These are phyloP conservation scores for Onthophagus sagittarius DNA, from an alignment of 2,888 invertebrate species.

Conservation along the genomic window DNA sequence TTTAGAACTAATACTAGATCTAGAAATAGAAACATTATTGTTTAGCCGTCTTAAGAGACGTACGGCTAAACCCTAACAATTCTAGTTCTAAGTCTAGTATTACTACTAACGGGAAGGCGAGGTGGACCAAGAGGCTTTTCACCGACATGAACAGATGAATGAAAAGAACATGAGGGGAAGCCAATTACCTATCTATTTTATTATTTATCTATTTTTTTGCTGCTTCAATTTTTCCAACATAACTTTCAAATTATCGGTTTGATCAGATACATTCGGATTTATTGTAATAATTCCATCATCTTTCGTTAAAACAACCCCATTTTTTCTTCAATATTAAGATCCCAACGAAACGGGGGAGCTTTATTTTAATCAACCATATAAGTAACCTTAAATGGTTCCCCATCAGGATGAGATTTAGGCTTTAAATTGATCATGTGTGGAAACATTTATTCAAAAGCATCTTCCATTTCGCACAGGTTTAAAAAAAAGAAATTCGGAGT, in stretches of 20 bases:
- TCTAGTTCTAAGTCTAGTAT: too few relatives aligned
- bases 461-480: slow-evolving; percentile 52
- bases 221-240: slow-evolving; percentile 42
- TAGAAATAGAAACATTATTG: too few relatives aligned
- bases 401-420: slow-evolving; percentile 29
- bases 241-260: slow-evolving; percentile 37
- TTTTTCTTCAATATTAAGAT: slow-evolving; percentile 18
- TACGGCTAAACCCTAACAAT: too few relatives aligned
- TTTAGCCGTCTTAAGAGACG: too few relatives aligned
- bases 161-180: too few relatives aligned
- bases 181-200: too few relatives aligned
- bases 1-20: too few relatives aligned
- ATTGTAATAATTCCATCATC: slow-evolving; percentile 20
- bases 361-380: slow-evolving; percentile 21
- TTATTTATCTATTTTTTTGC: too few relatives aligned
- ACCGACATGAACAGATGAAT: too few relatives aligned
- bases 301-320: slow-evolving; percentile 19
- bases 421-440: slow-evolving; percentile 41
- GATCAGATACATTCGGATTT: slow-evolving; percentile 21
- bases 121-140: too few relatives aligned
- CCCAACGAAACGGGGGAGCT: slow-evolving; percentile 28
- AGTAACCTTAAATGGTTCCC: slow-evolving; percentile 25
- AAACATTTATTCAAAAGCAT: slow-evolving; percentile 49
- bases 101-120: too few relatives aligned
- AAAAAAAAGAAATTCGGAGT: too few relatives aligned